Conservation (phyloP, 2,797 vertebrate species). For the Phoebastria nigripes region DNA sequence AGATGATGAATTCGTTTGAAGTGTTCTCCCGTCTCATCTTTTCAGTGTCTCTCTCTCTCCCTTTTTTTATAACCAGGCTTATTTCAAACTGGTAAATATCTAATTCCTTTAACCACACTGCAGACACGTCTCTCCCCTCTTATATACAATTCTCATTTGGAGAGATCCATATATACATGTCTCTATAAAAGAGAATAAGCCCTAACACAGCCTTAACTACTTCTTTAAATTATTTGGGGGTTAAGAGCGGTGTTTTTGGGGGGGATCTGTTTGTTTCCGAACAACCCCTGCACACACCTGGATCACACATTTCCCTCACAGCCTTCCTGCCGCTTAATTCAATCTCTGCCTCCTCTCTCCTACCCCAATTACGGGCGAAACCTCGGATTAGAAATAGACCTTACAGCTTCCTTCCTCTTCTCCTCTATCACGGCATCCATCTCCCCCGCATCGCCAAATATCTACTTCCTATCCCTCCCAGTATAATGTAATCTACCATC, state of each 20-base stretch:
- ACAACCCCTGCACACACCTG: neutral
- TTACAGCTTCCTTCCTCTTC: neutral
- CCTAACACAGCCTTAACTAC: neutral
- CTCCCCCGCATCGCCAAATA: neutral
- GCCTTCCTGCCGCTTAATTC: neutral
- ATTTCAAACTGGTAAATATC: slow-evolving; percentile 90
- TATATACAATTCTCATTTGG: slow-evolving; percentile 1
- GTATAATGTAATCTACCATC: neutral
- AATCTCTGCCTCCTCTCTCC: neutral
- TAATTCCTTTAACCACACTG: slow-evolving; percentile 86
- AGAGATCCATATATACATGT: neutral
- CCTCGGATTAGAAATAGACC: neutral
- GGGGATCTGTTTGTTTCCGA: neutral
- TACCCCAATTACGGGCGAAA: neutral
- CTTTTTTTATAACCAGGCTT: slow-evolving; percentile 83
- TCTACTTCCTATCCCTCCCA: neutral
- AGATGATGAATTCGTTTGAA: slow-evolving; percentile 98
- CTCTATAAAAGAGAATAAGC: neutral
- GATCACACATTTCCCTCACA: neutral
- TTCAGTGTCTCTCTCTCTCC: slow-evolving; percentile 51
- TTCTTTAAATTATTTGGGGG: neutral
- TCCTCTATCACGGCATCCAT: neutral
- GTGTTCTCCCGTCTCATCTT: slow-evolving; percentile 89
- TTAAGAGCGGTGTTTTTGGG: neutral
- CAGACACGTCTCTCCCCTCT: slow-evolving; percentile 58